phyloP scores from a whole-genome alignment of 2,888 invertebrate genomes.

The Podotricha telesiphe region DNA sequence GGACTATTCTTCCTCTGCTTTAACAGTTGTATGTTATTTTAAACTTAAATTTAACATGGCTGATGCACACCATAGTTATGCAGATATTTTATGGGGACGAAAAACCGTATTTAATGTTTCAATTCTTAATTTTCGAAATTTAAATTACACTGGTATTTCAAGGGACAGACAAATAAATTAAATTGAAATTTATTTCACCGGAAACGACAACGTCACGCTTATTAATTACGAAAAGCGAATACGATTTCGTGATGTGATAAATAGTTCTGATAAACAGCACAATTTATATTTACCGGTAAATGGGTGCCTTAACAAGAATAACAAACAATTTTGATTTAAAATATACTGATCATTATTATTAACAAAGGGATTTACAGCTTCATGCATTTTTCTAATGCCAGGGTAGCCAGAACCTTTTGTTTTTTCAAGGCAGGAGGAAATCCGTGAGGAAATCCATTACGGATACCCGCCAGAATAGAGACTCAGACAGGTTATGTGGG shows the following conservation, averaged over 20 bases:
- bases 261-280: background rate
- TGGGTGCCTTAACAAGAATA: background rate
- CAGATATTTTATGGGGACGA: background rate
- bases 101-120: background rate
- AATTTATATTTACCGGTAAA: conserved; percentile 3
- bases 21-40: no score
- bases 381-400: no score
- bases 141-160: background rate
- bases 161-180: background rate
- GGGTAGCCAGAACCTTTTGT: no score
- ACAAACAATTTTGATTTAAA: background rate
- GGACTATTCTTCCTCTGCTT: no score
- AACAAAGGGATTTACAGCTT: no score
- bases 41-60: no score
- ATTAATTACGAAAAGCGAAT: conserved; percentile 6
- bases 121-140: background rate
- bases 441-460: no score
- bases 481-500: no score
- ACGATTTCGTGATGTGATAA: conserved; percentile 12
- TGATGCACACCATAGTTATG: no score
- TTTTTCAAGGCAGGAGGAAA: no score
- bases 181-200: conserved; percentile 13
- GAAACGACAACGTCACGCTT: background rate
- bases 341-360: background rate
- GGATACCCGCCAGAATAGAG: no score